Base-by-base conservation (phyloP, 37 sponge, comb jelly and placozoan genomes). In the Halisarca cf. caerulea region DNA sequence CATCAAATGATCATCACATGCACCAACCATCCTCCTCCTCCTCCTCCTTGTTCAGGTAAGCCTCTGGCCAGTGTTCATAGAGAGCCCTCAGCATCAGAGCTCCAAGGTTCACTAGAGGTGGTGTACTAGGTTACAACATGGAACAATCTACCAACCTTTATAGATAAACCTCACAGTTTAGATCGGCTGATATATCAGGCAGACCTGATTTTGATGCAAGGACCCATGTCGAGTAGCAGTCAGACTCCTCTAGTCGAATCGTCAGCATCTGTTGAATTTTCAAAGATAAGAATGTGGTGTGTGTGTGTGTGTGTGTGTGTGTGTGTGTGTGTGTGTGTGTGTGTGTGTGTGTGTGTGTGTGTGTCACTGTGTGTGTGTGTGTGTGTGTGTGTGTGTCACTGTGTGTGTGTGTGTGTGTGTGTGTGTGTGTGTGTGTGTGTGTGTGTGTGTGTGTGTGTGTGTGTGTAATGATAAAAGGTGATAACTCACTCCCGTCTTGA, bases 401-500 rank as follows among this genome's bases (percentile, higher is more conserved):
- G n/a, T n/a, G 61, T 9, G 61, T 32, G 59, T 17, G 33, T 17
- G 35, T 11, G 59, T 17, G 59, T 7, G 71, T 14, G 83, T 33
- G 9, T 30, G 54, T 24, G 77, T n/a, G 24, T 20, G 44, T 42
- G 25, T 35, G 45, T n/a, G 61, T 9, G 61, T 32, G 59, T 17
- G 33, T 17, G 35, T 11, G 59, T 17, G 59, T 7, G 71, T 14
- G 83, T 33, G 9, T 30, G 54, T 24, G 77, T n/a, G 24, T 20
- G 44, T 42, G 25, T 35, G 45, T n/a, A n/a, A n/a, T n/a, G n/a
- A n/a, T n/a, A n/a, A n/a, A n/a, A n/a, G n/a, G n/a, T n/a, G n/a
- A n/a, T n/a, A n/a, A 85, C 97, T 84, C 58, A 99, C 97, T 66
- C 99, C 99, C 36, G 99, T 99, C 73, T 91, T 96, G 59, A 94